phyloP scores from a whole-genome alignment of 1,140 invertebrate species.

The Piezodorus guildinii region DNA sequence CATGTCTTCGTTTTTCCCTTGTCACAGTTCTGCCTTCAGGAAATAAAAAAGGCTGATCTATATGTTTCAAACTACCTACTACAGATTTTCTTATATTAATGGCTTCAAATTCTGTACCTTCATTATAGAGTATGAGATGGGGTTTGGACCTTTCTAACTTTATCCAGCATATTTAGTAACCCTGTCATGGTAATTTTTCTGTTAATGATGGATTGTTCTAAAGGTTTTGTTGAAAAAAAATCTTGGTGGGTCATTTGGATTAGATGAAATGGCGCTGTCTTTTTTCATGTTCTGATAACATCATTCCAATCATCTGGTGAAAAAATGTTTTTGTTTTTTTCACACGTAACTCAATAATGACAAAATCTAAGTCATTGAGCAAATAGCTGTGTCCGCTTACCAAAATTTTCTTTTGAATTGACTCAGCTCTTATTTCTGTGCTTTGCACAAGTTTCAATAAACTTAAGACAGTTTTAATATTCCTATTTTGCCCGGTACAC shows the following conservation, averaged over 20 bases:
- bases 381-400: neutral
- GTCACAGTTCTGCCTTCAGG: conserved; percentile 26
- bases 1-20: conserved; percentile 26
- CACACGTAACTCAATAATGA: neutral
- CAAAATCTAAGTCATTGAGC: neutral
- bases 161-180: conserved; percentile 22
- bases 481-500: conserved; percentile 21
- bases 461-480: conserved; percentile 22
- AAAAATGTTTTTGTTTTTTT: conserved; percentile 16
- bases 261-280: conserved; percentile 18
- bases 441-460: conserved; percentile 24
- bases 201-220: conserved; percentile 24
- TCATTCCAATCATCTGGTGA: conserved; percentile 4
- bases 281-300: conserved; percentile 25
- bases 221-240: conserved; percentile 24
- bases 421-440: too few relatives aligned
- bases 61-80: conserved; percentile 27
- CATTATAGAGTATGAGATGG: conserved; percentile 24
- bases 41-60: conserved; percentile 26
- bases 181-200: conserved; percentile 25
- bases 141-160: conserved; percentile 24
- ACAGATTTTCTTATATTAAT: conserved; percentile 23
- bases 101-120: conserved; percentile 3
- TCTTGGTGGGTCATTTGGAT: conserved; percentile 26
- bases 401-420: neutral